These are phyloP conservation scores for Polyploca ridens DNA, from an alignment of 2,888 invertebrate species.

Conservation along the genomic window DNA sequence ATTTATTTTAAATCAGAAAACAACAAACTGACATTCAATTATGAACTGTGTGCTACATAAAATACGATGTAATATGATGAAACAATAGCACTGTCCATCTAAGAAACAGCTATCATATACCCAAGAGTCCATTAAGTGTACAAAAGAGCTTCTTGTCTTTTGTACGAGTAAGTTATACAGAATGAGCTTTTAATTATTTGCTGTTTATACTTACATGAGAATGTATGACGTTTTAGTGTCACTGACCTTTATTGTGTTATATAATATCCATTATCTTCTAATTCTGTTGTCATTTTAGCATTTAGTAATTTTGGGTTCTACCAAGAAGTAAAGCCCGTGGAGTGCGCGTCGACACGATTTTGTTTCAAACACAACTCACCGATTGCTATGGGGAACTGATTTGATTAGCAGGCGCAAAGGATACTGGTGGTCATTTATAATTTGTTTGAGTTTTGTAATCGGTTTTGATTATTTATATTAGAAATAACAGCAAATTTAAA, in stretches of 20 bases:
- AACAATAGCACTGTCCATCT: slow-evolving; percentile 22
- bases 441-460: too few relatives aligned
- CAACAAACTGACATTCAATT: not conserved
- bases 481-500: too few relatives aligned
- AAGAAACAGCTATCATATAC: slow-evolving; percentile 36
- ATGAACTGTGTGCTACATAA: not conserved
- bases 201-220: slow-evolving; percentile 18
- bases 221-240: not conserved
- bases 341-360: too few relatives aligned
- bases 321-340: too few relatives aligned
- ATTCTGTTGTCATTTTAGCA: too few relatives aligned
- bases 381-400: too few relatives aligned
- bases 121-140: slow-evolving; percentile 42
- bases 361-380: too few relatives aligned
- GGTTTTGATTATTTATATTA: too few relatives aligned
- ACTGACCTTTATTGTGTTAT: not conserved
- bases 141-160: slow-evolving; percentile 30
- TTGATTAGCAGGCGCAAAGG: too few relatives aligned
- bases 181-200: slow-evolving; percentile 34
- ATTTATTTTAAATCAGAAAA: not conserved
- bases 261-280: too few relatives aligned
- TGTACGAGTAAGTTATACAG: slow-evolving; percentile 15
- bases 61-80: not conserved
- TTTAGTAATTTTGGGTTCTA: too few relatives aligned
- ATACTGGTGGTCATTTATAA: too few relatives aligned